Evolutionary conservation across 2,797 vertebrate genomes (phyloP).

Genomic region (Myioborus miniatus): DNA sequence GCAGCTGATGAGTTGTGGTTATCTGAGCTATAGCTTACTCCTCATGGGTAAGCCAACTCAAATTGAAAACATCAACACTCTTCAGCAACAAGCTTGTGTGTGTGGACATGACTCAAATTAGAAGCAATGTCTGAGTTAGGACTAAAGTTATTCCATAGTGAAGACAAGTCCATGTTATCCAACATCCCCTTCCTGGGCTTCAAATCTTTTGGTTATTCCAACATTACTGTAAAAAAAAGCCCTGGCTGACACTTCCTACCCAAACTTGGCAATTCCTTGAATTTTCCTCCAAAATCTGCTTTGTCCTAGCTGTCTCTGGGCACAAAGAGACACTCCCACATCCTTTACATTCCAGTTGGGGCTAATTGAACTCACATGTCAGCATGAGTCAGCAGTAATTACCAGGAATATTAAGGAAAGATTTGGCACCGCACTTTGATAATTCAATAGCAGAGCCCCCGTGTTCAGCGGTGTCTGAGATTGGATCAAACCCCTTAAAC

Average conservation of each 20-base stretch:
- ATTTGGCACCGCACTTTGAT: background rate
- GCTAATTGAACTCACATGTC: slow-evolving; percentile 69
- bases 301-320: slow-evolving; percentile 66
- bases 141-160: slow-evolving; percentile 9
- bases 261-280: slow-evolving; percentile 53
- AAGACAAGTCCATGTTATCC: slow-evolving; percentile 34
- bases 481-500: background rate
- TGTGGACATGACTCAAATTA: slow-evolving; percentile 31
- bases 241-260: slow-evolving; percentile 33
- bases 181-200: background rate
- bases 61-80: slow-evolving; percentile 45
- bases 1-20: slow-evolving; percentile 43
- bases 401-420: slow-evolving; percentile 63
- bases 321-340: slow-evolving; percentile 69
- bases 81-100: background rate
- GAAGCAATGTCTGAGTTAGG: background rate
- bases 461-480: background rate
- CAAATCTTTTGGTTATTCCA: slow-evolving; percentile 29
- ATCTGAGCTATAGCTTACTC: slow-evolving; percentile 50
- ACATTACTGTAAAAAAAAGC: background rate
- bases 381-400: slow-evolving; percentile 71
- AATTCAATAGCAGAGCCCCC: slow-evolving; percentile 30
- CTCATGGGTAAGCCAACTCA: slow-evolving; percentile 8
- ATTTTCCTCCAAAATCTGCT: slow-evolving; percentile 65
- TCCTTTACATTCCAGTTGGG: slow-evolving; percentile 69